Conservation (phyloP, 2,888 invertebrate genomes). For the Hyles lineata region DNA sequence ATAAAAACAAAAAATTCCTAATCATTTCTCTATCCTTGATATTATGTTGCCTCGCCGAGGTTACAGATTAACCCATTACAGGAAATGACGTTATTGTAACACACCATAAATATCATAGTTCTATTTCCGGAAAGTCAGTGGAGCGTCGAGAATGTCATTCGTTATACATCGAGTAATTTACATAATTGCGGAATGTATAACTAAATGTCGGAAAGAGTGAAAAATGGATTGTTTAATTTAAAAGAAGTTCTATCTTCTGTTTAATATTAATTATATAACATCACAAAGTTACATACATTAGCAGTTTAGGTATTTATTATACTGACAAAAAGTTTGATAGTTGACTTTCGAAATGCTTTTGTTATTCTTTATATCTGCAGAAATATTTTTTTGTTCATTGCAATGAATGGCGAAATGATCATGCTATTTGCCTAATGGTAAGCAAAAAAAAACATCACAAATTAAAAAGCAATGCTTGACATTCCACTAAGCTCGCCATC, state of each 20-base stretch:
- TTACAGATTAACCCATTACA: constrained; percentile 4
- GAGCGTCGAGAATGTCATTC: constrained; percentile 13
- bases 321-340: no score
- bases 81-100: constrained; percentile 18
- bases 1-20: not conserved
- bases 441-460: no score
- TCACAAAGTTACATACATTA: not conserved
- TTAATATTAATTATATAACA: not conserved
- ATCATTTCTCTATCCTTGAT: constrained; percentile 7
- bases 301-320: no score
- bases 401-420: no score
- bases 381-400: no score
- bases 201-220: not conserved
- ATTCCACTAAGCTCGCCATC: no score
- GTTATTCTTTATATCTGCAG: no score
- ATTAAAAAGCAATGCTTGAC: no score
- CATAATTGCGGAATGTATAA: not conserved
- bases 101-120: constrained; percentile 1
- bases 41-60: not conserved
- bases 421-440: no score
- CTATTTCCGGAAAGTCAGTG: constrained; percentile 23
- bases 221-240: not conserved
- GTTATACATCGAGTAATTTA: constrained; percentile 4
- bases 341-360: no score
- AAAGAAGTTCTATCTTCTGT: not conserved